Base-by-base conservation (phyloP, 2,888 invertebrate species). In the Coelopa pilipes region DNA sequence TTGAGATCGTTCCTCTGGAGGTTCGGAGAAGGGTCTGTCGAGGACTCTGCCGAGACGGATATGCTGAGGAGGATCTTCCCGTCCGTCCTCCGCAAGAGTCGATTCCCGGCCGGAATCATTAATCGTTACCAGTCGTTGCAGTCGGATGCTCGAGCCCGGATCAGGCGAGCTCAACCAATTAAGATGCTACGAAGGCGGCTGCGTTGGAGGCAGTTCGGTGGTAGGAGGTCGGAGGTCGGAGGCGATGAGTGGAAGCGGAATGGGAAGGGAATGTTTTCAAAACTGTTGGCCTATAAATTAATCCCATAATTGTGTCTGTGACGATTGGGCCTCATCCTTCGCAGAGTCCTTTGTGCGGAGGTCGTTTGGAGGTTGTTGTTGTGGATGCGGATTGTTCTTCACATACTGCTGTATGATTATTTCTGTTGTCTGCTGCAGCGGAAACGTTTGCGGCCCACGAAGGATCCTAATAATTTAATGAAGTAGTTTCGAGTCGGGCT, bases 241-340 rank as follows among this genome's bases (percentile, higher is more conserved):
- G 34, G 7, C 7, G 34, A 62, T 65, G 68, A 68, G 55, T 53
- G 60, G 34, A 57, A 66, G 19, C 15, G 34, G 34, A 45, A 49
- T 53, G 46, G 67, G 59, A 59, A 15, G 46, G 55, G 62, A 68
- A 59, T 62, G 62, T 72, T 70, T 83, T 79, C 79, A 80, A 78
- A 84, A 77, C 79, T 83, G 82, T 82, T 84, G 83, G 83, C 82
- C 84, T 84, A 83, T 82, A 83, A 83, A 83, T 78, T 83, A 83
- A 83, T 84, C 84, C 81, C 75, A 81, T 83, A 84, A 83, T 83
- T 82, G 82, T 55, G 71, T 47, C 46, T 53, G 13, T 45, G 53
- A 24, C 53, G 19, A 57, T 13, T 46, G 45, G 13, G 50, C 45
- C 45, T 70, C 21, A 70, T 70, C 70, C 60, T 34, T 34, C 34